Evolutionary conservation across 2,888 invertebrate genomes (phyloP), one percentile per base, ranked within the genome.

Genomic region (Monopis laevigella): DNA sequence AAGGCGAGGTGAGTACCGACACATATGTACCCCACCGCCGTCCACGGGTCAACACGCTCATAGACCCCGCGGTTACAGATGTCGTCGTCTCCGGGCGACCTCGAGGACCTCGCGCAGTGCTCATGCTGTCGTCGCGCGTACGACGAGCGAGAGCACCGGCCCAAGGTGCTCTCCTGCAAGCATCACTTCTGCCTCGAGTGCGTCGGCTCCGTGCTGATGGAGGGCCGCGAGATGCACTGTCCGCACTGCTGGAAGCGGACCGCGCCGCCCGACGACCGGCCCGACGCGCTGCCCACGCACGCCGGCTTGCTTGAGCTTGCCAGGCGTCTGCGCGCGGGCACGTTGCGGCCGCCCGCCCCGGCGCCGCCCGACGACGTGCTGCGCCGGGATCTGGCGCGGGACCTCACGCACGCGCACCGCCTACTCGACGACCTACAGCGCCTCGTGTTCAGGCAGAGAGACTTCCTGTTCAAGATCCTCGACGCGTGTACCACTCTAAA

Each of bases 111-210:
- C 65, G 86, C 88, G 65, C 75, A 86, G 58, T 88, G 92, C 83
- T 87, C 88, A 58, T 87, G 85, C 63, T 89, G 89, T 82, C 87
- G 88, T 72, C 84, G 86, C 65, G 85, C 86, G 64, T 89, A 88
- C 80, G 89, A 89, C 70, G 88, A 88, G 54, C 78, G 81, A 46
- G 88, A 89, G 64, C 86, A 86, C 59, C 83, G 85, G 59, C 89
- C 89, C 46, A 89, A 90, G 66, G 72, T 88, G 65, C 82, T 90
- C 52, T 84, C 86, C 51, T 90, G 90, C 81, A 87, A 88, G 61
- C 90, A 90, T 65, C 87, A 88, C 71, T 89, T 89, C 70, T 90
- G 90, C 65, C 80, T 89, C 65, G 85, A 87, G 59, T 90, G 89
- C 71, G 86, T 88, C 63, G 86, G 87, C 57, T 83, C 85, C 50